Base-by-base conservation (phyloP, 1,140 invertebrate species). In the Piezodorus guildinii region DNA sequence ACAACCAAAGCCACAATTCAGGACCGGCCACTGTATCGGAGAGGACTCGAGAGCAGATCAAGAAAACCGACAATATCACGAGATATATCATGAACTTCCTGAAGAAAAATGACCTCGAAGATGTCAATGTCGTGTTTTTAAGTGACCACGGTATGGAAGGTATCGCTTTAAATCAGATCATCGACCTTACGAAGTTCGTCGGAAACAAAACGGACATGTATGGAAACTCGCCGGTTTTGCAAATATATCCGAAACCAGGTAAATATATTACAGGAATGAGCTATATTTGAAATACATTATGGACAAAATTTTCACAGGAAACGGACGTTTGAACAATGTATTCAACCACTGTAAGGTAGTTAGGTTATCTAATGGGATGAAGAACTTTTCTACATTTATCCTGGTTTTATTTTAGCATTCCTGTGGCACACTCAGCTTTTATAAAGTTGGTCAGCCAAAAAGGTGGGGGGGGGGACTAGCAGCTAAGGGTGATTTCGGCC, bases 91-190 rank as follows among this genome's bases (percentile, higher is more conserved):
- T 85, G 68, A 66, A 79, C 17, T 74, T 79, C 68, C 68, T 86
- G 30, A 70, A 74, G 39, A 61, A 73, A 1, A 69, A 77, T 62
- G 71, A 75, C 12, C 72, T 87, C 44, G 74, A 83, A 69, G 71
- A 71, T 58, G 75, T 86, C 0, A 87, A 88, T 72, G 73, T 89
- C 1, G 78, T 89, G 64, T 76, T 89, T 52, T 72, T 87, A 3
- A 86, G 85, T 71, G 88, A 90, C 74, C 87, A 90, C 74, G 87
- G 88, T 16, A 87, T 88, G 83, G 69, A 78, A 1, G 71, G 74
- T 27, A 77, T 83, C 2, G 76, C 73, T 6, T 67, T 72, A 52
- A 72, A 78, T 39, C 72, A 76, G 66, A 75, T 83, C 64, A 80
- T 87, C 63, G 77, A 85, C 71, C 73, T 86, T 23, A 78, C 79